These are phyloP conservation scores for Sweltsa coloradensis DNA, from an alignment of 1,140 invertebrate genomes.

Conservation along the genomic window DNA sequence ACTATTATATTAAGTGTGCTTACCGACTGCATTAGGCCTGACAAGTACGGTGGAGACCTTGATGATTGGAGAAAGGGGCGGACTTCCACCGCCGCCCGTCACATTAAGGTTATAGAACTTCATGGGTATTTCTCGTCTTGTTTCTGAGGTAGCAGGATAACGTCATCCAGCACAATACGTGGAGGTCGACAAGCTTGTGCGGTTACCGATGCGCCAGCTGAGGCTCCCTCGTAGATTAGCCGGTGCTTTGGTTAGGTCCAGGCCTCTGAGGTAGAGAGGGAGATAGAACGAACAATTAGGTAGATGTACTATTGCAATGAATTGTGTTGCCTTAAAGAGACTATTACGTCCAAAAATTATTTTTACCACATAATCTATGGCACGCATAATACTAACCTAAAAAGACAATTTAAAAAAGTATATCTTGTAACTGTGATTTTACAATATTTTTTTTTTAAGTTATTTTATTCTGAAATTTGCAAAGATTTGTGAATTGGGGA, in stretches of 20 bases:
- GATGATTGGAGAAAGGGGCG: slow-evolving; percentile 57
- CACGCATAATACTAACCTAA: background rate
- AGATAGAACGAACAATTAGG: slow-evolving; percentile 1
- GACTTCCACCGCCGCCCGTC: slow-evolving; percentile 26
- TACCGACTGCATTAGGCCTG: slow-evolving; percentile 68
- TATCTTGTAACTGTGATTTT: too few species aligned
- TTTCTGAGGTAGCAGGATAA: slow-evolving; percentile 77
- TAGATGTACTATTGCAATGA: background rate
- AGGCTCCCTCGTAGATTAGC: slow-evolving; percentile 77
- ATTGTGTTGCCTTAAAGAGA: too few species aligned
- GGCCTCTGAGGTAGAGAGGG: slow-evolving; percentile 32
- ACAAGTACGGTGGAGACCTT: slow-evolving; percentile 58
- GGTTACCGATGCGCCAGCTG: slow-evolving; percentile 52
- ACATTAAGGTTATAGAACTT: slow-evolving; percentile 51
- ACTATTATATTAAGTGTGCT: slow-evolving; percentile 20
- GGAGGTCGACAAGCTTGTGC: slow-evolving; percentile 69
- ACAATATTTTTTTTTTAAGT: background rate
- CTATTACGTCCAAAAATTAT: too few species aligned
- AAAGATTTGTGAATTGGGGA: too few species aligned
- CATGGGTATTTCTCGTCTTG: slow-evolving; percentile 72
- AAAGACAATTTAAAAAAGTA: too few species aligned
- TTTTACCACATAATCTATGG: too few species aligned
- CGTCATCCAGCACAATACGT: slow-evolving; percentile 79
- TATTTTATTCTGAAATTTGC: too few species aligned
- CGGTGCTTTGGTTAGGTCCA: slow-evolving; percentile 70